Conservation (phyloP, 1,140 invertebrate species). For the Drosophila repletoides region DNA sequence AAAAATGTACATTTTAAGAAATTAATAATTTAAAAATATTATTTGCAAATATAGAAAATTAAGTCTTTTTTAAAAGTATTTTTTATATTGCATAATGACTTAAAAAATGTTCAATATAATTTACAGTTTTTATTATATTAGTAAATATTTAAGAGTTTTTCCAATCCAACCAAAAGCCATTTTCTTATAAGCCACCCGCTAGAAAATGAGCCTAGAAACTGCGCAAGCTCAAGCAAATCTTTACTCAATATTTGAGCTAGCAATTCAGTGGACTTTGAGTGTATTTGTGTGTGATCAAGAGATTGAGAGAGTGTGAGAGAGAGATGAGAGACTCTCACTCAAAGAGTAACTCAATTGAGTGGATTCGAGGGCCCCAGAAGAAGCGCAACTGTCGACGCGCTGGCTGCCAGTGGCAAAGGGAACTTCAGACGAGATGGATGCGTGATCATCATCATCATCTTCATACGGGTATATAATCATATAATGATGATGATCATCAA, state of each 20-base stretch:
- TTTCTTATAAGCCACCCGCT: slow-evolving; percentile 47
- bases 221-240: slow-evolving; percentile 1
- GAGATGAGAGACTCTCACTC: slow-evolving; percentile 3
- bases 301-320: background rate
- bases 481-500: slow-evolving; percentile 25
- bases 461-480: no score
- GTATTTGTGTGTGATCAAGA: background rate
- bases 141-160: background rate
- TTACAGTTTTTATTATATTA: background rate
- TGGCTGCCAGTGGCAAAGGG: slow-evolving; percentile 46
- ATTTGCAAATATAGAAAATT: no score
- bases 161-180: background rate
- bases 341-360: slow-evolving; percentile 28
- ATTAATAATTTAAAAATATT: no score
- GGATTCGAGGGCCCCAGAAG: background rate
- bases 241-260: background rate
- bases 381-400: slow-evolving; percentile 38
- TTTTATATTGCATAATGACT: no score
- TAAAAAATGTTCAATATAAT: no score
- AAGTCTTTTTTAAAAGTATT: no score
- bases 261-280: slow-evolving; percentile 17
- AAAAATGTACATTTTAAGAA: no score
- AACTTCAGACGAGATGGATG: slow-evolving; percentile 41
- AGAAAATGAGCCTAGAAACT: background rate
- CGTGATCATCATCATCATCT: slow-evolving; percentile 26